These are phyloP conservation scores for Gallinago media DNA, from an alignment of 2,113 vertebrate genomes.

Conservation along the genomic window DNA sequence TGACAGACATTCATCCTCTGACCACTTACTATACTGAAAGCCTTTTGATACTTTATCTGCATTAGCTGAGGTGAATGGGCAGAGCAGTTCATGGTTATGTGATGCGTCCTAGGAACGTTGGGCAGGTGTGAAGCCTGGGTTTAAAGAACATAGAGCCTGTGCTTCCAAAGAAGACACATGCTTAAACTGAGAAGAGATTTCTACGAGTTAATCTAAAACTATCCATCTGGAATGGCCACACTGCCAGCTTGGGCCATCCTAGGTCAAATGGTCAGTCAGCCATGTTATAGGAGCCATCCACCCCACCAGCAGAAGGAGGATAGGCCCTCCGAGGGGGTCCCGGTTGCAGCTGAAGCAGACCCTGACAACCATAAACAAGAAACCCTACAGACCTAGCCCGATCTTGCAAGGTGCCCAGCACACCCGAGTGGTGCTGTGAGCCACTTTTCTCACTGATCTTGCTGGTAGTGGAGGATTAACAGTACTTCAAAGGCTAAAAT, in stretches of 20 bases:
- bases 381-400: not conserved
- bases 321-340: fast-evolving
- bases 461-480: not conserved
- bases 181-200: not conserved
- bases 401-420: not conserved
- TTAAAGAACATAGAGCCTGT: not conserved
- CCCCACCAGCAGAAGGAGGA: not conserved
- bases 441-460: not conserved
- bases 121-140: not conserved
- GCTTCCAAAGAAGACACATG: not conserved
- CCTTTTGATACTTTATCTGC: not conserved
- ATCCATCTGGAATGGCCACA: not conserved
- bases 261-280: not conserved
- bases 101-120: not conserved
- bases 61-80: not conserved
- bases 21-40: slow-evolving; percentile 32
- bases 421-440: not conserved
- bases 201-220: not conserved
- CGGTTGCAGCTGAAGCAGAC: not conserved
- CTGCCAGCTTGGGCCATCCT: not conserved
- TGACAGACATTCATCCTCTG: not conserved
- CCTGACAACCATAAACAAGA: not conserved
- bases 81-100: fast-evolving
- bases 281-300: fast-evolving
- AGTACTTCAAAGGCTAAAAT: slow-evolving; percentile 37